phyloP scores from a whole-genome alignment of 2,113 vertebrate species.

The Choloepus hoffmanni region DNA sequence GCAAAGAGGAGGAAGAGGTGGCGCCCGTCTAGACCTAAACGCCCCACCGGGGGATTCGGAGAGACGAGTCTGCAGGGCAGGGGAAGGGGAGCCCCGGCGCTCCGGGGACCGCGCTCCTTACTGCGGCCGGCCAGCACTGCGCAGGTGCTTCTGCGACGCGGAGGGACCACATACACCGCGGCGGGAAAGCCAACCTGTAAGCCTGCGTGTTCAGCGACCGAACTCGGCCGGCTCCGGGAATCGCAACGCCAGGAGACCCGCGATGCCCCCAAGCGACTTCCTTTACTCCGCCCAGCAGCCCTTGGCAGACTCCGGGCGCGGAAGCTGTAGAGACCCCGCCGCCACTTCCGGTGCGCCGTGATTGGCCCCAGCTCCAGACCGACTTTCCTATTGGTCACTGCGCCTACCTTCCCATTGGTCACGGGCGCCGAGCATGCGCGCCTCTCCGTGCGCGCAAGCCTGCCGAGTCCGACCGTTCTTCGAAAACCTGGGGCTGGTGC shows the following conservation, averaged over 20 bases:
- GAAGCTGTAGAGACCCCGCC: neutral
- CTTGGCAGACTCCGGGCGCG: rapidly evolving
- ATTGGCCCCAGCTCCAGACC: neutral
- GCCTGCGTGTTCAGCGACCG: neutral
- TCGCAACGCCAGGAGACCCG: no score
- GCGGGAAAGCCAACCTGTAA: rapidly evolving
- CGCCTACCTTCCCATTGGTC: neutral
- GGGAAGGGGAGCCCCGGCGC: neutral
- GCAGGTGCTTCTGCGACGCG: neutral
- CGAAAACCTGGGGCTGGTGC: neutral
- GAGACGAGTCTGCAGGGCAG: rapidly evolving
- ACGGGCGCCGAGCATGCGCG: neutral
- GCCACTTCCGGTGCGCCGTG: neutral
- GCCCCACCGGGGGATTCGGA: rapidly evolving
- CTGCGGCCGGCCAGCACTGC: rapidly evolving
- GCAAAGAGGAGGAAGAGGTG: rapidly evolving
- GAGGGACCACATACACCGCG: rapidly evolving
- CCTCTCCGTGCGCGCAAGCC: neutral
- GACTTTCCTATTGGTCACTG: neutral
- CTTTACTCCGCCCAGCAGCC: rapidly evolving
- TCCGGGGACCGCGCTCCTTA: neutral
- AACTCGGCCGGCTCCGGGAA: rapidly evolving
- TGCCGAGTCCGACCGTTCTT: no score
- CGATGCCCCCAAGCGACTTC: no score
- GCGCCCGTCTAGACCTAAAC: no score